Conservation (phyloP, 2,113 vertebrate species). For the Chaetorhynchus papuensis region DNA sequence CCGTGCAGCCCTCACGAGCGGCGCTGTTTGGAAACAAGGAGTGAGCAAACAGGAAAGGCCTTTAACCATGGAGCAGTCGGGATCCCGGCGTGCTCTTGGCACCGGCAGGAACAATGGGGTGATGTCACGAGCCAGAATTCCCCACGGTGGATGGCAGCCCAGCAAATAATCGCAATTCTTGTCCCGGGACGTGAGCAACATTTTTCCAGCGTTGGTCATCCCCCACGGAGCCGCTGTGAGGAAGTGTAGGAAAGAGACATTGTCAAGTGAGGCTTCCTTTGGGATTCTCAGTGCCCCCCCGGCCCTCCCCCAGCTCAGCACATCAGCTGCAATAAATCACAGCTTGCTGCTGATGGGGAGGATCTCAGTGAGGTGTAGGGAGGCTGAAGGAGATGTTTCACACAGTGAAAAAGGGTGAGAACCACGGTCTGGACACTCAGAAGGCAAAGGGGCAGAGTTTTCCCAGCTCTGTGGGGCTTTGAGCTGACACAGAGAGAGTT, state of each 20-base stretch:
- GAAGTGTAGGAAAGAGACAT: constrained; percentile 26
- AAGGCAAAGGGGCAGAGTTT: background rate
- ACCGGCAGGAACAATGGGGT: constrained; percentile 13
- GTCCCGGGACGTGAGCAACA: background rate
- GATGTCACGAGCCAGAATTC: constrained; percentile 49
- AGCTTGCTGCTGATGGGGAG: background rate
- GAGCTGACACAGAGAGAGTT: background rate
- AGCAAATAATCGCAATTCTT: background rate
- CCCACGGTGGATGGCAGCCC: background rate
- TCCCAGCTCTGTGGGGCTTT: background rate
- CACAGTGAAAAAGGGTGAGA: background rate
- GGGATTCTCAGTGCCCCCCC: background rate
- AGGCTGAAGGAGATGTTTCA: background rate
- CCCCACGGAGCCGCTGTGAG: background rate
- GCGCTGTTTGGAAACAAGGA: background rate
- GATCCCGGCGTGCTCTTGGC: background rate
- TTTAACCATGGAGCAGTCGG: background rate
- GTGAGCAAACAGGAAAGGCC: constrained; percentile 19
- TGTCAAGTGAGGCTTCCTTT: constrained; percentile 39
- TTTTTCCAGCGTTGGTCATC: constrained; percentile 32
- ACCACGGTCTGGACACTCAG: fast-evolving
- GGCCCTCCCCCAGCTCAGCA: background rate
- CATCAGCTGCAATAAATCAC: background rate
- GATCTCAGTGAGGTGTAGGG: background rate
- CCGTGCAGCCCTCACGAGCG: background rate